A percentile compares a stretch with the other conserved stretches of the same genome.
These are phyloP conservation scores for Neoaliturus tenellus DNA, from an alignment of 2,888 invertebrate genomes.

Conservation along the genomic window DNA sequence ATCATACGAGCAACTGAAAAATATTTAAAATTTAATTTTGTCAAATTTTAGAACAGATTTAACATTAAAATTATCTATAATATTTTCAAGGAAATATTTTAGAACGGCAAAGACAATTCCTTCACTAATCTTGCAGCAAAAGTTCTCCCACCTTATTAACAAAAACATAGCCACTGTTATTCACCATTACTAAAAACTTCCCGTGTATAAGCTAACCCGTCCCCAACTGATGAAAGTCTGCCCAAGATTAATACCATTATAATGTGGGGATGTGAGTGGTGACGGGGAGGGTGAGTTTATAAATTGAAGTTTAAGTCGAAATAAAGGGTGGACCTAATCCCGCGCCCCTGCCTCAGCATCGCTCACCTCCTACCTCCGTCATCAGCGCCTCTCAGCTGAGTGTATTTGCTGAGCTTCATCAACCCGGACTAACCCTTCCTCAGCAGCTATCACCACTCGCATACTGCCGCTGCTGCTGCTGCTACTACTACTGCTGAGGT, in stretches of 20 bases:
- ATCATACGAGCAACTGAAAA: too few species aligned
- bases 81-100: too few species aligned
- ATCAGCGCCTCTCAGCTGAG: background rate
- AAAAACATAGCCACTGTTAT: too few species aligned
- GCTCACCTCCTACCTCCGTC: background rate
- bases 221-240: conserved; percentile 22
- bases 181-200: too few species aligned
- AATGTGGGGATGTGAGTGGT: conserved; percentile 39
- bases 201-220: conserved; percentile 1
- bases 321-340: conserved; percentile 54
- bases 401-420: background rate
- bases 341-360: conserved; percentile 36
- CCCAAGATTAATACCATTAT: conserved; percentile 49
- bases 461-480: too few species aligned
- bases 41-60: too few species aligned
- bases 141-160: too few species aligned
- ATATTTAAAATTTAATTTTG: too few species aligned
- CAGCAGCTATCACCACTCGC: background rate
- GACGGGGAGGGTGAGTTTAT: conserved; percentile 42
- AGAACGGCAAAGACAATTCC: too few species aligned
- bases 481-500: too few species aligned
- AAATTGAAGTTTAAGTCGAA: conserved; percentile 53
- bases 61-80: too few species aligned
- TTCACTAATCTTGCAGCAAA: too few species aligned
- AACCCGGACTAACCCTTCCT: background rate